These are phyloP conservation scores for Orthosia gothica DNA, from an alignment of 2,888 invertebrate species.

Conservation along the genomic window DNA sequence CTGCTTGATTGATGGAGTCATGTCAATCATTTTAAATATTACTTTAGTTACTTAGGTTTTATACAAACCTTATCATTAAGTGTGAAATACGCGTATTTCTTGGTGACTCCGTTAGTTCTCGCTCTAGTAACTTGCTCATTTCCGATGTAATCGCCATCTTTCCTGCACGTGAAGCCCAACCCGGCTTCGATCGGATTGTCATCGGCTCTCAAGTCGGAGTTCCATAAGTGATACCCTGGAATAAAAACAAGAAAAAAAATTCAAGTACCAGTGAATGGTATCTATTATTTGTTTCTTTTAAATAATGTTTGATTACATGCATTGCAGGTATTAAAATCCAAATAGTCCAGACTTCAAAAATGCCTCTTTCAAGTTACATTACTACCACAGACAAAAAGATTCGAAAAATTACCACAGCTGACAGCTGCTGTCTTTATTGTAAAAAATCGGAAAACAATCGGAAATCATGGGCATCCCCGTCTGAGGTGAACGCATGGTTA, in stretches of 20 bases:
- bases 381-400: background rate
- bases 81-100: slow-evolving; percentile 94
- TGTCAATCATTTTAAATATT: too few species aligned
- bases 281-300: too few species aligned
- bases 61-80: slow-evolving; percentile 91
- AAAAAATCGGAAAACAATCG: too few species aligned
- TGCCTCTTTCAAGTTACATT: background rate
- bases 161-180: slow-evolving; percentile 95
- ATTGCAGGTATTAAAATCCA: background rate
- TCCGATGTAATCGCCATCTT: slow-evolving; percentile 95
- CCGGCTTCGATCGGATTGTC: slow-evolving; percentile 97
- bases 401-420: background rate
- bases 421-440: background rate
- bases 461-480: background rate
- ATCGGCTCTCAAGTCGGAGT: slow-evolving; percentile 95
- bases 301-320: background rate
- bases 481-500: background rate
- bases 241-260: slow-evolving; percentile 20
- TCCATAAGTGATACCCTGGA: slow-evolving; percentile 96
- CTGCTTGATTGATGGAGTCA: too few species aligned
- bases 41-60: background rate
- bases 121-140: slow-evolving; percentile 93
- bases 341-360: background rate
- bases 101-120: slow-evolving; percentile 93
- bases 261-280: background rate